Evolutionary conservation across 2,888 invertebrate species (phyloP).

Genomic region (Candidula unifasciata): DNA sequence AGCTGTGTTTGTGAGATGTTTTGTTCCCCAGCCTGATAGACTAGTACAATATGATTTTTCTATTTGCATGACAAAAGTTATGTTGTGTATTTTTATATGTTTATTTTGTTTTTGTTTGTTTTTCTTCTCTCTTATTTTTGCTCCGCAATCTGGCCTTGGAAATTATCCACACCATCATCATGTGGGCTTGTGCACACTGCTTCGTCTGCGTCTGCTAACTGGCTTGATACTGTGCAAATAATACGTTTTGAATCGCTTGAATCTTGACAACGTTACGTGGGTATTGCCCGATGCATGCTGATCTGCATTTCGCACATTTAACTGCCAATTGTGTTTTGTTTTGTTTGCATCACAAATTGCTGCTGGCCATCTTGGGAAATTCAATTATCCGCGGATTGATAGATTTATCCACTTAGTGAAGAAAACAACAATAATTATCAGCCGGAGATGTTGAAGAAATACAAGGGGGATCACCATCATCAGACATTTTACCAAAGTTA

Average conservation of each 20-base stretch:
- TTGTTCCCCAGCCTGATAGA: no score
- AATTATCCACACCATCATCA: conserved; percentile 6
- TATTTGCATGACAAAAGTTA: conserved; percentile 28
- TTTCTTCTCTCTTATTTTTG: conserved; percentile 14
- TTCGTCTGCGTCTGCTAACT: not conserved
- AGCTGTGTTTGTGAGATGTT: no score
- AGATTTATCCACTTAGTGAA: conserved; percentile 27
- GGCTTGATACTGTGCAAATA: not conserved
- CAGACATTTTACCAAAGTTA: not conserved
- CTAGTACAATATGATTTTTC: not conserved
- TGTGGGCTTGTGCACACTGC: conserved; percentile 10
- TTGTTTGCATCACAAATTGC: not conserved
- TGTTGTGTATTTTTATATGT: conserved; percentile 23
- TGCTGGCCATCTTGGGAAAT: not conserved
- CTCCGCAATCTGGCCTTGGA: conserved; percentile 40
- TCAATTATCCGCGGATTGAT: not conserved
- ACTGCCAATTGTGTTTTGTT: not conserved
- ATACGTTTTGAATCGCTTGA: no score
- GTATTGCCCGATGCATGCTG: conserved; percentile 18
- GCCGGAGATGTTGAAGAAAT: not conserved
- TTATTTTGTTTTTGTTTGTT: conserved; percentile 30
- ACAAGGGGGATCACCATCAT: conserved; percentile 1
- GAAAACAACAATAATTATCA: conserved; percentile 12
- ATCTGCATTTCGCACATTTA: not conserved
- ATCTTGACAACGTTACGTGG: no score